Conservation (phyloP, 2,888 invertebrate species). For the Thymelicus acteon region DNA sequence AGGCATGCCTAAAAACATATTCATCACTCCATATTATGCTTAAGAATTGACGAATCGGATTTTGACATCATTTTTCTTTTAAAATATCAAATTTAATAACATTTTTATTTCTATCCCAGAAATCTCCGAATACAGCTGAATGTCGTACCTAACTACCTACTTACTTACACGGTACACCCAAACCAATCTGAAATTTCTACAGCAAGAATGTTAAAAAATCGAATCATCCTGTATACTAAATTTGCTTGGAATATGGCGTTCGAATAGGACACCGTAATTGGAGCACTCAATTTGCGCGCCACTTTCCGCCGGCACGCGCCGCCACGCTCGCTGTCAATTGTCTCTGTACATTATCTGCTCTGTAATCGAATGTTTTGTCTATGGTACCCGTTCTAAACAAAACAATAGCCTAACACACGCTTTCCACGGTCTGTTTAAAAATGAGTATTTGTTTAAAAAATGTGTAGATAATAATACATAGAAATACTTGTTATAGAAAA, state of each 20-base stretch:
- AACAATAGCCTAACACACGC: conserved; percentile 50
- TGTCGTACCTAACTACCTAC: background rate
- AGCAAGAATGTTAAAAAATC: background rate
- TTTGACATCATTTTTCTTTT: no score
- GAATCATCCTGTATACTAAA: conserved; percentile 16
- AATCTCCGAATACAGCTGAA: no score
- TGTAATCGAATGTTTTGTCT: conserved; percentile 68
- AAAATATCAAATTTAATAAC: no score
- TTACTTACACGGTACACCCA: no score
- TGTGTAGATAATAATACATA: no score
- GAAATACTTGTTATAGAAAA: no score
- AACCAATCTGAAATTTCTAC: no score
- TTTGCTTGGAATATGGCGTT: conserved; percentile 39
- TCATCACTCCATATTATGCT: no score
- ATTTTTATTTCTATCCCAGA: no score
- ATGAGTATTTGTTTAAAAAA: background rate
- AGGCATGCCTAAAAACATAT: no score
- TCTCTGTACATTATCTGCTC: conserved; percentile 63
- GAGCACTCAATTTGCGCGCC: conserved; percentile 83
- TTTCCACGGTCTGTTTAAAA: conserved; percentile 3
- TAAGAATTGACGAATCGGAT: no score
- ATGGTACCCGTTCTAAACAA: conserved; percentile 58
- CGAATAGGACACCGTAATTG: conserved; percentile 78
- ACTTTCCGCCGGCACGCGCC: conserved; percentile 68
- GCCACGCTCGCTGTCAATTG: conserved; percentile 63